These are phyloP conservation scores for Alouatta palliata DNA, from an alignment of 2,113 vertebrate genomes.

Conservation along the genomic window DNA sequence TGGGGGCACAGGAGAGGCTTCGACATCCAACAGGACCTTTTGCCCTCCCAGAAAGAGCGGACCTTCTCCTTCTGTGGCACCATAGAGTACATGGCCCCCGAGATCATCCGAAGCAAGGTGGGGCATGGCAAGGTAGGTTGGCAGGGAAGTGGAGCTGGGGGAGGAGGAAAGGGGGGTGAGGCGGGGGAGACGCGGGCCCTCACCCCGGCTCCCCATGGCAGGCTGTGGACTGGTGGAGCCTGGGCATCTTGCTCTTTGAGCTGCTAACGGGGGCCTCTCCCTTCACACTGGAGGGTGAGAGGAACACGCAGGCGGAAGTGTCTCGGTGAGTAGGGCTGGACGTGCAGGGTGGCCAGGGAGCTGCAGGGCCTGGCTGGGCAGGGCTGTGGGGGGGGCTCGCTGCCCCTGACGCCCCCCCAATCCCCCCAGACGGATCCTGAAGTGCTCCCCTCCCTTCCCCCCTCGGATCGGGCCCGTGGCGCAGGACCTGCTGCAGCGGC, in stretches of 20 bases:
- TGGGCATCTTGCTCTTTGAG: conserved; percentile 94
- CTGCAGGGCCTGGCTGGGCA: conserved; percentile 42
- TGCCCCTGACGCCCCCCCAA: conserved; percentile 72
- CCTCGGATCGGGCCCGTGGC: conserved; percentile 88
- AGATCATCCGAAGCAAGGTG: conserved; percentile 92
- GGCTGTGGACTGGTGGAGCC: conserved; percentile 96
- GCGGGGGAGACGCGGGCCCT: neutral
- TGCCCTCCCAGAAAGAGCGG: conserved; percentile 87
- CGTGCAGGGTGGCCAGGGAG: neutral
- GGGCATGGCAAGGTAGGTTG: conserved; percentile 93
- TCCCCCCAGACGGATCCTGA: conserved; percentile 90
- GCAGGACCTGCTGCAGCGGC: conserved; percentile 90
- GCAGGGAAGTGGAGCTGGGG: neutral
- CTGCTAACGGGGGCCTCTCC: conserved; percentile 93
- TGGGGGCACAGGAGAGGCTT: neutral
- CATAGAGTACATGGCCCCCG: conserved; percentile 96
- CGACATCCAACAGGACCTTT: neutral
- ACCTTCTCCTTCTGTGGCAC: conserved; percentile 96
- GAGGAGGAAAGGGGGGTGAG: neutral
- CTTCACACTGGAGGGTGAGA: conserved; percentile 94
- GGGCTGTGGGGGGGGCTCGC: conserved; percentile 49
- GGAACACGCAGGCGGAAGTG: conserved; percentile 94
- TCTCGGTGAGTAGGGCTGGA: conserved; percentile 87
- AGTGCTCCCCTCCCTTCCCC: conserved; percentile 93
- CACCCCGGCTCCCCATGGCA: conserved; percentile 53